Conservation (phyloP, 1,140 invertebrate species). For the Ceratosolen solmsi region DNA sequence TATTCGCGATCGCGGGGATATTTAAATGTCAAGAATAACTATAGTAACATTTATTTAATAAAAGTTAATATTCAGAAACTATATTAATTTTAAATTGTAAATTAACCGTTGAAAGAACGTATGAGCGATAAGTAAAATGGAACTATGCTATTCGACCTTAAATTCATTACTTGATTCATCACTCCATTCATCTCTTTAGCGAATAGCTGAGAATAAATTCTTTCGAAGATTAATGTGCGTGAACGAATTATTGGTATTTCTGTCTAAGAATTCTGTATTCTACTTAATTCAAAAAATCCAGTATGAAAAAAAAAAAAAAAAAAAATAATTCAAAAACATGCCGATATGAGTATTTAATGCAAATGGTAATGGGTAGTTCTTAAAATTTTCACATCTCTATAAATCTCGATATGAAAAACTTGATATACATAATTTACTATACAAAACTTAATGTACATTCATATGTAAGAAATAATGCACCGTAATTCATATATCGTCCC, state of each 20-base stretch:
- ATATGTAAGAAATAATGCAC: too few relatives aligned
- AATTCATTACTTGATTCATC: constrained; percentile 17
- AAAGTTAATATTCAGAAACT: neutral
- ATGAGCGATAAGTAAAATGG: neutral
- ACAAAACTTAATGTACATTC: too few relatives aligned
- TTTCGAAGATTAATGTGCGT: neutral
- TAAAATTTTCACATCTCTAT: too few relatives aligned
- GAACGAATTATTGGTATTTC: constrained; percentile 11
- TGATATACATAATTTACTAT: too few relatives aligned
- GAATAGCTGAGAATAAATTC: constrained; percentile 1
- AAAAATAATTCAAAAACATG: too few relatives aligned
- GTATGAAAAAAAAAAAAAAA: neutral
- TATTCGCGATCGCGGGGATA: too few relatives aligned
- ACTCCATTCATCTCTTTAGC: neutral
- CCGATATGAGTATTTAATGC: too few relatives aligned
- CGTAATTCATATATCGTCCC: too few relatives aligned
- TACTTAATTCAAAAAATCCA: neutral
- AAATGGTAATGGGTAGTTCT: too few relatives aligned
- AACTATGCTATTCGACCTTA: neutral
- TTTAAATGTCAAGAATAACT: too few relatives aligned
- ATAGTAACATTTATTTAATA: too few relatives aligned
- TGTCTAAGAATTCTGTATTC: neutral
- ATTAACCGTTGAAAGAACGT: neutral
- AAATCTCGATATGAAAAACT: too few relatives aligned
- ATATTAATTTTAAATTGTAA: neutral